A percentile compares a stretch with the other conserved stretches of the same genome.
Evolutionary conservation across 2,113 vertebrate genomes (phyloP).

Genomic region (Loxodonta africana): DNA sequence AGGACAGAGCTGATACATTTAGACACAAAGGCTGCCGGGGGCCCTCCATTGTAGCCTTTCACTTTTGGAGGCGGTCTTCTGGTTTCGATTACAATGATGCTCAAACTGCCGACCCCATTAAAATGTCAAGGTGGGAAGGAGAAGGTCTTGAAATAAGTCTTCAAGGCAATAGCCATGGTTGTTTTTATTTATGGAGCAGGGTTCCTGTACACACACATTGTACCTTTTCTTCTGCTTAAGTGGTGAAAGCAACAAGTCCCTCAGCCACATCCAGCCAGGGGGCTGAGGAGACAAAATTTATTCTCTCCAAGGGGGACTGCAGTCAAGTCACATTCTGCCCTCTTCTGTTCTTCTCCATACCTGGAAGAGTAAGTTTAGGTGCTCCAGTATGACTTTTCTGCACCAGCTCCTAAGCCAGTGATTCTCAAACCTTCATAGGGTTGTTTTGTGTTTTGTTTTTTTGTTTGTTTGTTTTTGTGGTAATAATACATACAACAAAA

Average conservation of each 20-base stretch:
- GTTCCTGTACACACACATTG: constrained; percentile 48
- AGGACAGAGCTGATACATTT: constrained; percentile 76
- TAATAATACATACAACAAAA: neutral
- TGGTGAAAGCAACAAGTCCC: constrained; percentile 63
- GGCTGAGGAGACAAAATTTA: neutral
- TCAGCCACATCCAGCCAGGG: neutral
- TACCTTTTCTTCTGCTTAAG: constrained; percentile 61
- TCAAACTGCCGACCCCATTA: constrained; percentile 67
- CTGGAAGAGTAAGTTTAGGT: neutral
- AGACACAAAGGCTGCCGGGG: constrained; percentile 70
- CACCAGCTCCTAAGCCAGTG: neutral
- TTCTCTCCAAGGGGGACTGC: neutral
- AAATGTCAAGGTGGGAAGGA: constrained; percentile 73
- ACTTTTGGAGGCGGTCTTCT: constrained; percentile 75
- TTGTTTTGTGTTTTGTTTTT: neutral
- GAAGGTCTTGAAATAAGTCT: constrained; percentile 67
- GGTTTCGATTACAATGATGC: constrained; percentile 78
- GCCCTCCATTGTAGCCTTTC: constrained; percentile 61
- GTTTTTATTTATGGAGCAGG: constrained; percentile 66
- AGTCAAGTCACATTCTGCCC: neutral
- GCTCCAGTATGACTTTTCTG: neutral
- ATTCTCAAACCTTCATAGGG: neutral
- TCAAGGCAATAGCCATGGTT: constrained; percentile 69
- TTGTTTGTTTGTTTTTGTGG: neutral
- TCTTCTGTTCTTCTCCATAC: neutral